Conservation (phyloP, 92 coral and sea anemone genomes). For the Desmophyllum pertusum region DNA sequence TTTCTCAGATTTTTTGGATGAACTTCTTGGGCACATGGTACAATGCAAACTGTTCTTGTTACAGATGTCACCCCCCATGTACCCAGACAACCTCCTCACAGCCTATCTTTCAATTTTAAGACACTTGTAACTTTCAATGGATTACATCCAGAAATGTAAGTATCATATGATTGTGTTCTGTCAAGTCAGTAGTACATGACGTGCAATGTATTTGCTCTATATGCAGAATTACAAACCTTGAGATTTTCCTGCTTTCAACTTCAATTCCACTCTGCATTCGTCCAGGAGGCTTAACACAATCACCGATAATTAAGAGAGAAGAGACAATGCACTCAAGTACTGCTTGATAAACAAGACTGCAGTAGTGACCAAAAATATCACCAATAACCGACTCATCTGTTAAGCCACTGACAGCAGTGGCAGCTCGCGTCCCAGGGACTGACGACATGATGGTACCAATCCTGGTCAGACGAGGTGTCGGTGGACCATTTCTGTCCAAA, state of each 20-base stretch:
- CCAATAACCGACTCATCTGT: constrained; percentile 97
- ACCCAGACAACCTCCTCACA: no score
- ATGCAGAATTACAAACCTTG: not conserved
- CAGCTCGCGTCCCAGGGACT: constrained; percentile 79
- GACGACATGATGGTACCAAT: constrained; percentile 80
- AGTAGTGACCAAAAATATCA: constrained; percentile 94
- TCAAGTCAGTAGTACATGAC: not conserved
- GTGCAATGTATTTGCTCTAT: not conserved
- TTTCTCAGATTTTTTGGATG: no score
- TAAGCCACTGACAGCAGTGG: constrained; percentile 93
- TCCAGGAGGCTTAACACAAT: constrained; percentile 90
- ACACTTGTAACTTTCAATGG: no score
- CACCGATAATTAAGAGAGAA: constrained; percentile 82
- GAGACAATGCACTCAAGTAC: constrained; percentile 75
- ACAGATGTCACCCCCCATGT: no score
- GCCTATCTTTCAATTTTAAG: no score
- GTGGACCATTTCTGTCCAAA: constrained; percentile 56
- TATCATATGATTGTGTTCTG: no score
- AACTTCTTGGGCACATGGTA: no score
- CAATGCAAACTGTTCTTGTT: no score
- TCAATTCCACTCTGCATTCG: constrained; percentile 75
- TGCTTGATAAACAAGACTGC: constrained; percentile 87
- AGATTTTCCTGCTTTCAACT: constrained; percentile 54
- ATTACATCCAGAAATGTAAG: no score
- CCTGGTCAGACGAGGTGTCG: constrained; percentile 74